These are phyloP conservation scores for Ceriagrion tenellum DNA, from an alignment of 2,888 invertebrate genomes.

Conservation along the genomic window DNA sequence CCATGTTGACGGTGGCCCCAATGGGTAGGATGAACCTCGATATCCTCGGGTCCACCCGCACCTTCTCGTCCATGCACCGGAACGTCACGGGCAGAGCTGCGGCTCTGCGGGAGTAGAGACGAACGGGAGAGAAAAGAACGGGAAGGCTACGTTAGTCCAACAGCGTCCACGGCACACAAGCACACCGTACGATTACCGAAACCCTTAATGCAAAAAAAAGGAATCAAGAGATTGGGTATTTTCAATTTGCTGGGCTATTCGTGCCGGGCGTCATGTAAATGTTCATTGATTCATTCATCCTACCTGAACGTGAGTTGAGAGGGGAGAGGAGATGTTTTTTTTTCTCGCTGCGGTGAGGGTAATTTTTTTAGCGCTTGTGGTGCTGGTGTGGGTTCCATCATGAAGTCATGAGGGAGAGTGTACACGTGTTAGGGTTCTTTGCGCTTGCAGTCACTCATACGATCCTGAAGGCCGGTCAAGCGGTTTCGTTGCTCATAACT, in stretches of 20 bases:
- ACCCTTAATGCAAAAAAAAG: background rate
- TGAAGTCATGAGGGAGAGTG: background rate
- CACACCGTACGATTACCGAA: background rate
- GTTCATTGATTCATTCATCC: background rate
- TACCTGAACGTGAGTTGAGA: background rate
- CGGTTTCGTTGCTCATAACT: too few species aligned
- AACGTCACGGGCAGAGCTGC: slow-evolving; percentile 94
- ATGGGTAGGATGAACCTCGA: slow-evolving; percentile 94
- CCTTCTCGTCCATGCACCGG: slow-evolving; percentile 90
- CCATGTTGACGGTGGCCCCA: slow-evolving; percentile 96
- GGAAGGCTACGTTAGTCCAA: background rate
- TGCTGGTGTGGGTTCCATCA: background rate
- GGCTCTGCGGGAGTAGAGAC: slow-evolving; percentile 81
- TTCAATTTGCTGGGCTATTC: slow-evolving; percentile 2
- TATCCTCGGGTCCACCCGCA: slow-evolving; percentile 89
- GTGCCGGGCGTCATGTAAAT: background rate
- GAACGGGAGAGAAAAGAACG: slow-evolving; percentile 39
- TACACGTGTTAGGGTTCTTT: too few species aligned
- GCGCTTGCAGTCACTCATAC: too few species aligned
- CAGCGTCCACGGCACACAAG: slow-evolving; percentile 25
- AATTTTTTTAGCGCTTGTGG: background rate
- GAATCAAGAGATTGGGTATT: background rate
- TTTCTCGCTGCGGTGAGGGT: background rate
- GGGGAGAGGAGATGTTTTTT: background rate
- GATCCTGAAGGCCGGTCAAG: too few species aligned